Evolutionary conservation across 2,888 invertebrate species (phyloP).

Genomic region (Cephalotes varians): DNA sequence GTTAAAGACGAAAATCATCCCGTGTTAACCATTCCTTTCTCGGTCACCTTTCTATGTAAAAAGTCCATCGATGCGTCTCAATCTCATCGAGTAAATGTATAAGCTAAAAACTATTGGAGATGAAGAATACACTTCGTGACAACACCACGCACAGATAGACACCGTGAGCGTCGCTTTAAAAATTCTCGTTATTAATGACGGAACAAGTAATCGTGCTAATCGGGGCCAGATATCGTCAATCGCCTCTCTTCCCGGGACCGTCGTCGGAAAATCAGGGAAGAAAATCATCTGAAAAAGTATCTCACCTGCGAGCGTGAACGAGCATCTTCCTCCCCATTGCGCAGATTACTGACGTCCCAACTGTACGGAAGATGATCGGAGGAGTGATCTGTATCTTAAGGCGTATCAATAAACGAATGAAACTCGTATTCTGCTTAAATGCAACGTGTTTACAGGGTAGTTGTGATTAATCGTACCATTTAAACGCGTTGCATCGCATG

Average conservation of each 20-base stretch:
- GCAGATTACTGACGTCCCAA: slow-evolving; percentile 50
- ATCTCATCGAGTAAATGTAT: slow-evolving; percentile 8
- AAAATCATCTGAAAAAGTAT: slow-evolving; percentile 68
- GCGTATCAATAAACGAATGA: slow-evolving; percentile 35
- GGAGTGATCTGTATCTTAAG: slow-evolving; percentile 52
- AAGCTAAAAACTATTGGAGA: slow-evolving; percentile 24
- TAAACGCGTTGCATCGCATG: slow-evolving; percentile 12
- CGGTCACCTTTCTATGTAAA: slow-evolving; percentile 22
- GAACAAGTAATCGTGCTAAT: slow-evolving; percentile 10
- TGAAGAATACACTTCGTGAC: slow-evolving; percentile 33
- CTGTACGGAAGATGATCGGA: slow-evolving; percentile 31
- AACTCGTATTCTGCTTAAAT: slow-evolving; percentile 21
- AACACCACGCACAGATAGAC: slow-evolving; percentile 18
- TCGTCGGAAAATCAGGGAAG: slow-evolving; percentile 55
- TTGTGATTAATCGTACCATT: neutral
- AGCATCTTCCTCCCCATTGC: slow-evolving; percentile 46
- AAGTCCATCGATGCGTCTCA: slow-evolving; percentile 3
- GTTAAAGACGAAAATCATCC: slow-evolving; percentile 25
- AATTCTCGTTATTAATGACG: slow-evolving; percentile 17
- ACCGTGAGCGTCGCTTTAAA: neutral
- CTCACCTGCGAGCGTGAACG: slow-evolving; percentile 70
- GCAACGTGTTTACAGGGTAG: slow-evolving; percentile 21
- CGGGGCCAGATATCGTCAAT: slow-evolving; percentile 22
- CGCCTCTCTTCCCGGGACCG: slow-evolving; percentile 25
- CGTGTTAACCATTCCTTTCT: slow-evolving; percentile 24